phyloP scores from a whole-genome alignment of 2,113 vertebrate species.

The Apeltes quadracus region DNA sequence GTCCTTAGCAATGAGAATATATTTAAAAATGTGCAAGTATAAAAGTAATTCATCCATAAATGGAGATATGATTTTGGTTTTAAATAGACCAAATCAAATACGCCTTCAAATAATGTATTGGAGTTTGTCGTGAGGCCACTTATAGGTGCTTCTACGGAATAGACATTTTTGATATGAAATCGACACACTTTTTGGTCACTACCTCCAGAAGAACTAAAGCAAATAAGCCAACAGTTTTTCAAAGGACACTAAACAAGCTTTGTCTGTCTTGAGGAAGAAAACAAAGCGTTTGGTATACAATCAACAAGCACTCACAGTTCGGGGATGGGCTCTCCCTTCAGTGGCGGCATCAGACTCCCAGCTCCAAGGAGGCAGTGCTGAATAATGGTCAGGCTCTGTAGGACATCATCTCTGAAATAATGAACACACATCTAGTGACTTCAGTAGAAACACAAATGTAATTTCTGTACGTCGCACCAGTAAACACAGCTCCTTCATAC shows the following conservation, averaged over 20 bases:
- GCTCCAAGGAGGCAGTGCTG: conserved; percentile 97
- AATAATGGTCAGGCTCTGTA: conserved; percentile 92
- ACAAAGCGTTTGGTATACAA: not conserved
- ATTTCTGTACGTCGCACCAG: not conserved
- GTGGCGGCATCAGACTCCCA: conserved; percentile 89
- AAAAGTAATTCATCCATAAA: not conserved
- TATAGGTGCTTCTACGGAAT: not conserved
- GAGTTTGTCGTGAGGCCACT: not conserved
- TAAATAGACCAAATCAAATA: not conserved
- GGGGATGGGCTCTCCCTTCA: conserved; percentile 89
- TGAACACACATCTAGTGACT: not conserved
- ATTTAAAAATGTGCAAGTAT: not conserved
- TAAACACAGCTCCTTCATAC: conserved; percentile 61
- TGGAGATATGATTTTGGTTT: not conserved
- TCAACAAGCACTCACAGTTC: conserved; percentile 84
- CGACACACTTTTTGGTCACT: not conserved
- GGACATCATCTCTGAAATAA: conserved; percentile 90
- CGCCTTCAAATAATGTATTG: not conserved
- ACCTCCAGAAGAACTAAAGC: not conserved
- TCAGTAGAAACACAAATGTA: not conserved
- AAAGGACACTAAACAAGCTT: not conserved
- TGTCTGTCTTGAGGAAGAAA: not conserved
- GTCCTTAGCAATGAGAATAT: not conserved
- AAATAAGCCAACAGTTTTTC: not conserved
- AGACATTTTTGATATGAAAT: not conserved